These are phyloP conservation scores for Drosophila paranaensis DNA, from an alignment of 2,888 invertebrate genomes.

Conservation along the genomic window DNA sequence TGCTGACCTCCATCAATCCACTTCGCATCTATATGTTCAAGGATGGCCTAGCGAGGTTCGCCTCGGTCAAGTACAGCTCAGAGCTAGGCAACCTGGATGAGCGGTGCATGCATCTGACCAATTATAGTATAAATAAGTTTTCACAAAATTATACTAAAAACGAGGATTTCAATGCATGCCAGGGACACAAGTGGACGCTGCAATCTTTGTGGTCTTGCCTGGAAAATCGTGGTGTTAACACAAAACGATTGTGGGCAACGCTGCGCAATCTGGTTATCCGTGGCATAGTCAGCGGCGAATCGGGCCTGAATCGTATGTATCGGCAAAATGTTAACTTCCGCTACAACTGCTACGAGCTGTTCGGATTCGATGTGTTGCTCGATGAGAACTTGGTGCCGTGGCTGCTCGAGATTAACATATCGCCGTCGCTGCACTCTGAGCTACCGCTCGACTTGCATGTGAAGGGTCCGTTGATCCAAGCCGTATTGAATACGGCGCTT, in stretches of 20 bases:
- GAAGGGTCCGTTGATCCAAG: constrained; percentile 95
- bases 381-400: constrained; percentile 97
- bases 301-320: constrained; percentile 90
- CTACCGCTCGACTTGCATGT: constrained; percentile 95
- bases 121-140: constrained; percentile 95
- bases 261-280: constrained; percentile 96
- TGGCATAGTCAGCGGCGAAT: constrained; percentile 95
- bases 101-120: constrained; percentile 96
- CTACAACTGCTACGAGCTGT: constrained; percentile 97
- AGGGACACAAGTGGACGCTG: constrained; percentile 97
- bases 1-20: constrained; percentile 97
- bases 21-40: constrained; percentile 96
- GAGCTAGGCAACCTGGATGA: constrained; percentile 92
- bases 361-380: constrained; percentile 97
- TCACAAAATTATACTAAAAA: constrained; percentile 95
- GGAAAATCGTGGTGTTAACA: constrained; percentile 89
- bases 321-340: constrained; percentile 90
- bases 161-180: constrained; percentile 94
- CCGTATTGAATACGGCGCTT: constrained; percentile 96
- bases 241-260: constrained; percentile 91
- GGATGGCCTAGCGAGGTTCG: constrained; percentile 98
- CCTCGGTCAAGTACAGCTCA: constrained; percentile 95
- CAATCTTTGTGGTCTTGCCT: constrained; percentile 88
- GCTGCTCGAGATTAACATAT: constrained; percentile 97
- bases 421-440: constrained; percentile 94